phyloP scores from a whole-genome alignment of 2,888 invertebrate species.

The Chydorus sphaericus region DNA sequence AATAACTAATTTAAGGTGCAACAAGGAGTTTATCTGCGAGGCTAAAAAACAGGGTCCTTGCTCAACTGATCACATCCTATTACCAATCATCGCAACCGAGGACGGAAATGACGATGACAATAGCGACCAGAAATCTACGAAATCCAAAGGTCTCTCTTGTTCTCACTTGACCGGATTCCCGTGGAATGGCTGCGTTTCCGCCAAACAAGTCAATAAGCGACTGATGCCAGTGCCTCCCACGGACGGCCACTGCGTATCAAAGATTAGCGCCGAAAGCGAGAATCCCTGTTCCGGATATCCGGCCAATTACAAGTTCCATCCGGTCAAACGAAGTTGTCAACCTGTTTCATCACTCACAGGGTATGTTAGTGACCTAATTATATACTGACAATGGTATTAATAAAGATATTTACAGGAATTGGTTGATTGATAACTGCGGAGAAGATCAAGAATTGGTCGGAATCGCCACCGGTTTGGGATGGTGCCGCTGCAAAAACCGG shows the following conservation, averaged over 20 bases:
- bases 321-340: neutral
- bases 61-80: neutral
- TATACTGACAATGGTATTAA: no score
- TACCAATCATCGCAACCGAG: no score
- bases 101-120: neutral
- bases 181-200: neutral
- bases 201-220: no score
- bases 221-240: no score
- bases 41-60: neutral
- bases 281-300: neutral
- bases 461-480: neutral
- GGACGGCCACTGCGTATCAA: no score
- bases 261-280: neutral
- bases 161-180: neutral
- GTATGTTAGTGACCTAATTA: no score
- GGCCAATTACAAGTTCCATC: neutral
- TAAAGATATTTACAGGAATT: neutral
- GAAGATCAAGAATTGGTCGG: neutral
- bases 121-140: neutral
- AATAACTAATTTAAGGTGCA: no score
- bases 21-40: neutral
- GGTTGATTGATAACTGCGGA: neutral
- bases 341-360: neutral
- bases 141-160: neutral
- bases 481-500: neutral